These are phyloP conservation scores for Nycticryphes semicollaris DNA, from an alignment of 2,113 vertebrate genomes.

Conservation along the genomic window DNA sequence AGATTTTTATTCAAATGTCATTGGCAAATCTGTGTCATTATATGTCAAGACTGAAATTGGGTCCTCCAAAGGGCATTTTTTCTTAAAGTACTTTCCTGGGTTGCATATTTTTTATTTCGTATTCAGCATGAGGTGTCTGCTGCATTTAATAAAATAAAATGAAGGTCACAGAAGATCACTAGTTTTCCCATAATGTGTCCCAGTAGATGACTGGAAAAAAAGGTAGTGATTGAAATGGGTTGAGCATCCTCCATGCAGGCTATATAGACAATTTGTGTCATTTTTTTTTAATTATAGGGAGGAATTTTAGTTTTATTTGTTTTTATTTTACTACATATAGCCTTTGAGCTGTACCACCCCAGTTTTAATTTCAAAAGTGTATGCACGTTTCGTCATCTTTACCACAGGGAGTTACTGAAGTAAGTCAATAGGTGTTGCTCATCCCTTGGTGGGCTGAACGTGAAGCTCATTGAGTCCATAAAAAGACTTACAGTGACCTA, in stretches of 20 bases:
- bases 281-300: conserved; percentile 31
- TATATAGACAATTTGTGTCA: not conserved
- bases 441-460: not conserved
- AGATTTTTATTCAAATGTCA: conserved; percentile 46
- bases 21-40: conserved; percentile 17
- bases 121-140: conserved; percentile 63
- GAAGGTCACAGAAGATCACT: conserved; percentile 61
- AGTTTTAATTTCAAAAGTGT: conserved; percentile 1
- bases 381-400: not conserved
- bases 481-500: not conserved
- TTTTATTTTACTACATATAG: not conserved
- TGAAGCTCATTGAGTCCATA: not conserved
- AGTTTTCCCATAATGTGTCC: conserved; percentile 14
- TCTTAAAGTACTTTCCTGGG: conserved; percentile 56
- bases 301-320: not conserved
- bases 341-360: not conserved
- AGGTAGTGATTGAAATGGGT: conserved; percentile 59
- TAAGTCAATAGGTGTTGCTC: conserved; percentile 13
- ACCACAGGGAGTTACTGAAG: not conserved
- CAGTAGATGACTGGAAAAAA: conserved; percentile 58
- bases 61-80: conserved; percentile 52
- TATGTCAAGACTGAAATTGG: conserved; percentile 17
- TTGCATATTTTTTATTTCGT: conserved; percentile 67
- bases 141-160: conserved; percentile 77
- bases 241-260: not conserved